phyloP scores from a whole-genome alignment of 2,888 invertebrate genomes.

The Microdon myrmicae region DNA sequence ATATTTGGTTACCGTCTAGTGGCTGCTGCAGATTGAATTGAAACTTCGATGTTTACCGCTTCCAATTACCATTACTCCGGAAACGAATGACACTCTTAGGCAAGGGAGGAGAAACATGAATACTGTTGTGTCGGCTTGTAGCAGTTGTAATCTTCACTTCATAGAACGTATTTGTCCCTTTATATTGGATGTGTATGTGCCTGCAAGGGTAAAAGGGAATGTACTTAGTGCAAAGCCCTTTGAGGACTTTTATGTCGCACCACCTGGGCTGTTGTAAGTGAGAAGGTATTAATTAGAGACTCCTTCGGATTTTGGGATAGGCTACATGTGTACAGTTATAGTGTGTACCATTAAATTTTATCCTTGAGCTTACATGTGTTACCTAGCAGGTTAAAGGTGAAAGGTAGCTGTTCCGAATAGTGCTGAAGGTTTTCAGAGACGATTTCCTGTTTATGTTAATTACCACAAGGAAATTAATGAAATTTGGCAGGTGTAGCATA shows the following conservation, averaged over 20 bases:
- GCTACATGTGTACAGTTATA: slow-evolving; percentile 25
- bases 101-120: too few species aligned
- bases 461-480: slow-evolving; percentile 51
- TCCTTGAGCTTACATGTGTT: slow-evolving; percentile 29
- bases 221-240: slow-evolving; percentile 6
- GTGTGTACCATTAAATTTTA: slow-evolving; percentile 49
- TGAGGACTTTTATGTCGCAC: slow-evolving; percentile 29
- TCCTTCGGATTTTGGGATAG: slow-evolving; percentile 22
- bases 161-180: slow-evolving; percentile 18
- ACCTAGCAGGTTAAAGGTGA: background rate
- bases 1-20: background rate
- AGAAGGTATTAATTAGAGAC: slow-evolving; percentile 47
- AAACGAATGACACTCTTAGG: slow-evolving; percentile 11
- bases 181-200: slow-evolving; percentile 22
- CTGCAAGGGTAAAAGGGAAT: slow-evolving; percentile 18
- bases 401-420: too few species aligned
- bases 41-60: slow-evolving; percentile 35
- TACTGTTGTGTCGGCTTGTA: slow-evolving; percentile 6
- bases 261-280: slow-evolving; percentile 6
- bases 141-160: slow-evolving; percentile 21
- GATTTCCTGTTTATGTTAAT: slow-evolving; percentile 48
- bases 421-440: slow-evolving; percentile 34
- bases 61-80: slow-evolving; percentile 43
- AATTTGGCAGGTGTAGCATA: slow-evolving; percentile 48
- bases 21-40: slow-evolving; percentile 26